These are phyloP conservation scores for Urophycis tenuis DNA, from an alignment of 2,797 vertebrate species.

Conservation along the genomic window DNA sequence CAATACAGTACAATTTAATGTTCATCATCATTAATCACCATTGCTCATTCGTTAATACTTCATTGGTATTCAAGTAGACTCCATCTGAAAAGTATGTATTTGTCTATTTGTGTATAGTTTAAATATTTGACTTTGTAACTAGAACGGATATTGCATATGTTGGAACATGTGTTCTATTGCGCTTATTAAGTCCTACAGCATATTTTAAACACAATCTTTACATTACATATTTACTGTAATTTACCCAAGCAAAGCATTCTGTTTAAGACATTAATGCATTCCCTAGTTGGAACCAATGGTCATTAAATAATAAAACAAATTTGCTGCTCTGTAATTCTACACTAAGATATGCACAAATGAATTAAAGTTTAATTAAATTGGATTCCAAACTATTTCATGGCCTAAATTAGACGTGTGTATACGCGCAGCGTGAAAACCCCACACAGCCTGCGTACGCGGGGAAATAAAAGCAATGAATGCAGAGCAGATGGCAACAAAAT, in stretches of 20 bases:
- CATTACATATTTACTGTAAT: neutral
- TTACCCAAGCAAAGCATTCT: constrained; percentile 22
- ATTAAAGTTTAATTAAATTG: constrained; percentile 16
- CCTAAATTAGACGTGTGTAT: no score
- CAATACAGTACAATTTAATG: neutral
- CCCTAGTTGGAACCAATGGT: constrained; percentile 33
- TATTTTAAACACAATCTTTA: constrained; percentile 9
- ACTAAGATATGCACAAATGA: constrained; percentile 20
- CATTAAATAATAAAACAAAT: constrained; percentile 50
- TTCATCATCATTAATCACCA: neutral
- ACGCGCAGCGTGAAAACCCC: no score
- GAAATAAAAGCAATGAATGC: constrained; percentile 33
- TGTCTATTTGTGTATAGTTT: neutral
- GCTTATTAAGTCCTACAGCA: neutral
- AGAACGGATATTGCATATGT: no score
- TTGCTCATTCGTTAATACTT: no score
- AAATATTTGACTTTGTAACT: neutral
- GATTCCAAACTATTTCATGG: constrained; percentile 28
- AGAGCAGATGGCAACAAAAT: constrained; percentile 41
- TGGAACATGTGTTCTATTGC: neutral
- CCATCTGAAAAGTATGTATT: neutral
- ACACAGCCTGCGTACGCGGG: constrained; percentile 22
- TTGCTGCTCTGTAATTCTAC: constrained; percentile 26
- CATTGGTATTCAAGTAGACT: neutral
- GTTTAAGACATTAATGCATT: constrained; percentile 40